These are phyloP conservation scores for Netelia virgata DNA, from an alignment of 2,888 invertebrate genomes.

Conservation along the genomic window DNA sequence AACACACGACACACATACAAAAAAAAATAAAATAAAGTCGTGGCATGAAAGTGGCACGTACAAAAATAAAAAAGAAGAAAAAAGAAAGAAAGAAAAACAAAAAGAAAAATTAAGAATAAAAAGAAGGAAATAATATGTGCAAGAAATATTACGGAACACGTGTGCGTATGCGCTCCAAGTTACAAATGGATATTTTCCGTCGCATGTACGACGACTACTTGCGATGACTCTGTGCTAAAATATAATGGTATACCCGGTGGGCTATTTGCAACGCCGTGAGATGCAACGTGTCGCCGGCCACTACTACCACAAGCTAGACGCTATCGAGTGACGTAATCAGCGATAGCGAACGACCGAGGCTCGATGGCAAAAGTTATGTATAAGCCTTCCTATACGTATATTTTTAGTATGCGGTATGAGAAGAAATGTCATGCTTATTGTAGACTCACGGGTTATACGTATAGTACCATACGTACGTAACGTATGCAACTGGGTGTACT, in stretches of 20 bases:
- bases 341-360: constrained; percentile 27
- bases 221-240: background rate
- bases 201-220: background rate
- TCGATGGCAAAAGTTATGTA: constrained; percentile 23
- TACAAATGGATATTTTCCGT: background rate
- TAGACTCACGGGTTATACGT: background rate
- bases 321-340: constrained; percentile 51
- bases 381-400: background rate
- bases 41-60: constrained; percentile 25
- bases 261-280: constrained; percentile 9
- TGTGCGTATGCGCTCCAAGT: too few relatives aligned
- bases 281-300: background rate
- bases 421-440: constrained; percentile 31
- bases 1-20: background rate
- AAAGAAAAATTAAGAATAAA: too few relatives aligned
- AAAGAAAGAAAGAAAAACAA: too few relatives aligned
- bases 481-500: background rate
- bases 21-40: constrained; percentile 28
- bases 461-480: background rate
- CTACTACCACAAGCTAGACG: background rate
- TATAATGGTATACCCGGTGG: background rate
- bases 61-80: background rate
- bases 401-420: background rate
- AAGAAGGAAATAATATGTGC: too few relatives aligned
- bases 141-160: too few relatives aligned